These are phyloP conservation scores for Boloria selene DNA, from an alignment of 2,888 invertebrate genomes.

Conservation along the genomic window DNA sequence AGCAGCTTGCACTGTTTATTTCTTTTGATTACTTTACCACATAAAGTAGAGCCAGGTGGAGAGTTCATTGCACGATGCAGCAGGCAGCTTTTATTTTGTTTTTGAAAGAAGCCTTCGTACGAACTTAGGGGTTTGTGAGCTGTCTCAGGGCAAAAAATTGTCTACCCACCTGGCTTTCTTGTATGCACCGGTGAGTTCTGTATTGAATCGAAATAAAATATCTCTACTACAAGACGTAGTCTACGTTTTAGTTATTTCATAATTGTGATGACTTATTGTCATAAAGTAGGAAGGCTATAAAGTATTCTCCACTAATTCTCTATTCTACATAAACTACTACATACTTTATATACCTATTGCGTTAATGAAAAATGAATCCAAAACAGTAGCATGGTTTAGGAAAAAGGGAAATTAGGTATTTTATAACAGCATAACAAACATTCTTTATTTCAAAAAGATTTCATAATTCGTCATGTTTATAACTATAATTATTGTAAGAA, in stretches of 20 bases:
- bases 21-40: slow-evolving; percentile 41
- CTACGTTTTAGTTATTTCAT: background rate
- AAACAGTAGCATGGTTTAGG: too few species aligned
- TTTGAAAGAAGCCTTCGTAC: slow-evolving; percentile 56
- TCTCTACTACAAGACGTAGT: too few species aligned
- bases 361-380: too few species aligned
- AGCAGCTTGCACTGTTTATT: slow-evolving; percentile 37
- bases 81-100: slow-evolving; percentile 64
- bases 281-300: background rate
- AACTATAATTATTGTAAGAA: background rate
- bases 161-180: slow-evolving; percentile 60
- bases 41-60: slow-evolving; percentile 70
- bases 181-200: slow-evolving; percentile 18
- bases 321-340: too few species aligned
- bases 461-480: too few species aligned
- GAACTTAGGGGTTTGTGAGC: slow-evolving; percentile 54
- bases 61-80: slow-evolving; percentile 67
- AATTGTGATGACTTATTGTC: background rate
- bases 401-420: too few species aligned
- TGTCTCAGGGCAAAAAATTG: slow-evolving; percentile 50
- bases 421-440: too few species aligned
- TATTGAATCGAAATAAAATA: background rate
- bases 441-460: too few species aligned
- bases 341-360: too few species aligned
- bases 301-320: too few species aligned